phyloP scores from a whole-genome alignment of 2,888 invertebrate species.

The Phoronis australis region DNA sequence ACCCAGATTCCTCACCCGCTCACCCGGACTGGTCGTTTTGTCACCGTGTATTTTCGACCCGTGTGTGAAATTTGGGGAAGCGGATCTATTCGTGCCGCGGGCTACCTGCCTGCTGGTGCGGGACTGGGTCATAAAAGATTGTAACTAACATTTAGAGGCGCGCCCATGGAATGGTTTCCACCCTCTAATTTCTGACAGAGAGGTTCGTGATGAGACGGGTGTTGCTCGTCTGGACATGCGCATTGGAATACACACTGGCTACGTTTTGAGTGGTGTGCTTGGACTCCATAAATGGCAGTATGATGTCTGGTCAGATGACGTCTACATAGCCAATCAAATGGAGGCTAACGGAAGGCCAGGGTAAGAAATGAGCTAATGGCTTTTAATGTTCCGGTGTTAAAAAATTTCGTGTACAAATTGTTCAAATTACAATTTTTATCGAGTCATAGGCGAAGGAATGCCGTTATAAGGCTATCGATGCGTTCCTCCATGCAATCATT shows the following conservation, averaged over 20 bases:
- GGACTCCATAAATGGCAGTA: conserved; percentile 97
- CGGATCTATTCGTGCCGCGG: too few relatives aligned
- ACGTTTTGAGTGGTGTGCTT: conserved; percentile 91
- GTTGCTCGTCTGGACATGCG: conserved; percentile 98
- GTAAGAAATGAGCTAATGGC: conserved; percentile 60
- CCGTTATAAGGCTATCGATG: too few relatives aligned
- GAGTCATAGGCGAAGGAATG: too few relatives aligned
- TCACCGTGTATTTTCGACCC: too few relatives aligned
- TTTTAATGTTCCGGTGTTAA: too few relatives aligned
- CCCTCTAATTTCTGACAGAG: conserved; percentile 65
- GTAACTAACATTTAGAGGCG: neutral
- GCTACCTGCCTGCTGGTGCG: neutral
- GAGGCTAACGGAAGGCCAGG: conserved; percentile 94
- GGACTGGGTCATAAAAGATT: neutral
- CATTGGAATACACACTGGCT: conserved; percentile 95
- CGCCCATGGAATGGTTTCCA: too few relatives aligned
- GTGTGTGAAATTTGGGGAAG: too few relatives aligned
- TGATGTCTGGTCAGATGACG: conserved; percentile 98
- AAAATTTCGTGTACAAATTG: too few relatives aligned
- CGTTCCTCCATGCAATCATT: too few relatives aligned
- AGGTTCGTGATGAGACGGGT: conserved; percentile 88
- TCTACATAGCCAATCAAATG: conserved; percentile 96
- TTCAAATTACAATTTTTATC: too few relatives aligned
- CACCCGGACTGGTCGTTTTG: too few relatives aligned
- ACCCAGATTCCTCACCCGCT: too few relatives aligned